Evolutionary conservation across 2,797 vertebrate species (phyloP).

Genomic region (Xenentodon cancila): DNA sequence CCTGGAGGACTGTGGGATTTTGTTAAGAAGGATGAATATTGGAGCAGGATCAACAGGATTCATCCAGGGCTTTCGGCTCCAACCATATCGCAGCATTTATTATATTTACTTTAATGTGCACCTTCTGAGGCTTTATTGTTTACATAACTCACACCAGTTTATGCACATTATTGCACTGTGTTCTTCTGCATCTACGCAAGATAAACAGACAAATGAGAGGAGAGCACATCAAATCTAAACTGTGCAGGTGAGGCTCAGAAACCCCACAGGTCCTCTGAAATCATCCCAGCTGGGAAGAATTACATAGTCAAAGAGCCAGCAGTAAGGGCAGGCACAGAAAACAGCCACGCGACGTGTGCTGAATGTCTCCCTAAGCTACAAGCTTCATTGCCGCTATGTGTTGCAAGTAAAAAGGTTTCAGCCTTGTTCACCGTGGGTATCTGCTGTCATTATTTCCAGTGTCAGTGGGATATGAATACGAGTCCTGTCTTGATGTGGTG

Average conservation of each 20-base stretch:
- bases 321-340: conserved; percentile 30
- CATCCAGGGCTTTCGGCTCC: conserved; percentile 7
- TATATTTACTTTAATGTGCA: conserved; percentile 46
- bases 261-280: conserved; percentile 62
- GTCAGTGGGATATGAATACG: conserved; percentile 98
- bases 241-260: conserved; percentile 53
- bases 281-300: conserved; percentile 67
- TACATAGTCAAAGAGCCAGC: conserved; percentile 43
- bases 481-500: conserved; percentile 94
- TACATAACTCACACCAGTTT: conserved; percentile 47
- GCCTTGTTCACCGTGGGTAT: conserved; percentile 51
- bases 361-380: conserved; percentile 38
- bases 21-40: conserved; percentile 23
- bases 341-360: conserved; percentile 13
- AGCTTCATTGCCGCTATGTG: conserved; percentile 58
- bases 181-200: conserved; percentile 61
- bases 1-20: conserved; percentile 5
- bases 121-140: conserved; percentile 44
- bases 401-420: conserved; percentile 51
- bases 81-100: conserved; percentile 30
- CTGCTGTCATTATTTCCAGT: conserved; percentile 83
- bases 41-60: conserved; percentile 24
- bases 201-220: conserved; percentile 46
- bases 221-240: conserved; percentile 52
- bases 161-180: conserved; percentile 14